Base-by-base conservation (phyloP, 2,113 vertebrate species). In the Electrona antarctica region DNA sequence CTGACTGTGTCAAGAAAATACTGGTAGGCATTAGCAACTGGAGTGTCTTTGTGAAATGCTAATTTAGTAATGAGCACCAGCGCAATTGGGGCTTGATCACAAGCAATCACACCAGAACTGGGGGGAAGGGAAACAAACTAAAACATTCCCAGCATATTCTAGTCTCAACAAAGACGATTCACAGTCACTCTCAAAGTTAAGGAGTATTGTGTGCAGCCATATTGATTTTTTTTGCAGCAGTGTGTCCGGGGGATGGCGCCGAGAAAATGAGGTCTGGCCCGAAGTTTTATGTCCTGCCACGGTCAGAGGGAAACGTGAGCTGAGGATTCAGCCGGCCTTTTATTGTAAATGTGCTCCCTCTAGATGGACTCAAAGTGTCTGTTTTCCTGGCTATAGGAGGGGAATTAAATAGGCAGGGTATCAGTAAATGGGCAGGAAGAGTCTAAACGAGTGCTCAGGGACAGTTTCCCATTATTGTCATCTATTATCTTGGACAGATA, bases 391-490 rank as follows among this genome's bases (percentile, higher is more conserved):
- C 87, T 79, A 78, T 87, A 64, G 84, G 84, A 83, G 78, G 79
- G 77, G 85, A 90, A 92, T 90, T 88, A 91, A 92, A 91, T 89
- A 89, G 87, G 82, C 87, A 88, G 88, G 88, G 86, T 88, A 87
- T 91, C 89, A 88, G 85, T 87, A 81, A 88, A 91, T 88, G 90
- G 87, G 79, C 89, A 90, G 88, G 89, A 90, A 90, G 88, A 90
- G 83, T 90, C 88, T 79, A 88, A 90, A 92, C 69, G 89, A 89
- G 89, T 82, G 84, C 88, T 92, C 68, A 78, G 89, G 90, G 90
- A 92, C 90, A 90, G 82, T 88, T 91, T 88, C 76, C 90, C 89
- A 88, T 91, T 90, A 91, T 90, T 89, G 86, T 91, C 90, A 89
- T 90, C 88, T 87, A 88, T 91, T 89, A 89, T 89, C 82, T 69